phyloP scores from a whole-genome alignment of 2,113 vertebrate genomes.

The Cygnus atratus region DNA sequence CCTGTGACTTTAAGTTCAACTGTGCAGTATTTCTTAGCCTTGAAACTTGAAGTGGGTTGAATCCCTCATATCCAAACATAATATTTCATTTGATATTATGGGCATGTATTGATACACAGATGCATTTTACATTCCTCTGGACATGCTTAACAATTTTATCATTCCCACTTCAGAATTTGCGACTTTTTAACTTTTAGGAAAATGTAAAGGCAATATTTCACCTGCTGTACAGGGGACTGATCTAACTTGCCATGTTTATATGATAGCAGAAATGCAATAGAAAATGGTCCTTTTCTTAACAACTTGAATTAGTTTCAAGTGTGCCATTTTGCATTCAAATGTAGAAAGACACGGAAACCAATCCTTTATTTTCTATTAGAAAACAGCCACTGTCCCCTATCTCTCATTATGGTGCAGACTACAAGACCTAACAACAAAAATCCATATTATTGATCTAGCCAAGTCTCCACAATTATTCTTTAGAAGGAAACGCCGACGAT shows the following conservation, averaged over 20 bases:
- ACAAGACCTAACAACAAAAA: constrained; percentile 98
- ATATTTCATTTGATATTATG: constrained; percentile 36
- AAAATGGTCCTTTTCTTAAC: constrained; percentile 79
- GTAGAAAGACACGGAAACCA: constrained; percentile 82
- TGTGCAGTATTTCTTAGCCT: constrained; percentile 18
- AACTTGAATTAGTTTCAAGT: constrained; percentile 83
- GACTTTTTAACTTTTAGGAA: constrained; percentile 70
- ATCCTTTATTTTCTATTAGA: constrained; percentile 91
- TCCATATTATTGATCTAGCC: constrained; percentile 97
- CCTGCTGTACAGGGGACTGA: constrained; percentile 43
- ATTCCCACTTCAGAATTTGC: constrained; percentile 54
- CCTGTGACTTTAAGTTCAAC: constrained; percentile 13
- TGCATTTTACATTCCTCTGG: constrained; percentile 54
- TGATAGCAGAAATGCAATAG: constrained; percentile 72
- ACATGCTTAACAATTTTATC: constrained; percentile 64
- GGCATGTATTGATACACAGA: constrained; percentile 14
- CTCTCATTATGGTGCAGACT: constrained; percentile 95
- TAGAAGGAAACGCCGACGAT: constrained; percentile 97
- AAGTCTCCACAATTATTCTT: constrained; percentile 99
- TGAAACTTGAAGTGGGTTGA: constrained; percentile 25
- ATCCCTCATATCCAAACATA: constrained; percentile 38
- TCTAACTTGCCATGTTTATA: constrained; percentile 73
- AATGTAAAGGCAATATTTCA: constrained; percentile 67
- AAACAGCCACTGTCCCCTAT: constrained; percentile 89
- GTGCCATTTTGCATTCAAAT: constrained; percentile 87